Conservation (phyloP, 2,888 invertebrate species). For the Erpobdella octoculata region DNA sequence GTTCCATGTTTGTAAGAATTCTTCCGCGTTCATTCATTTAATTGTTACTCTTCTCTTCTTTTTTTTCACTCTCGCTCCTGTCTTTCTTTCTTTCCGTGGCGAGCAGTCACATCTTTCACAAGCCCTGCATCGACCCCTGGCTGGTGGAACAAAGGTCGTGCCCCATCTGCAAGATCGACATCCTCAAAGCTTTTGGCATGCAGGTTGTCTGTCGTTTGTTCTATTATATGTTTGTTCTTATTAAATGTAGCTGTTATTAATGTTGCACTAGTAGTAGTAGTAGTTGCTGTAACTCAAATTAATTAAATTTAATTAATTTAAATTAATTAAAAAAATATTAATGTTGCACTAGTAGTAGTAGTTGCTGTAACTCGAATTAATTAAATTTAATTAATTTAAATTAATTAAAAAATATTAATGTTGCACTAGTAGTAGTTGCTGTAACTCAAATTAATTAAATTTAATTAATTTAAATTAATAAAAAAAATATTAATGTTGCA, state of each 20-base stretch:
- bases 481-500: neutral
- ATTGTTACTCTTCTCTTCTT: too few species aligned
- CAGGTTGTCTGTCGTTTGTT: constrained; percentile 41
- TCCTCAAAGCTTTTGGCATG: constrained; percentile 64
- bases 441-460: neutral
- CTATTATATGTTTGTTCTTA: neutral
- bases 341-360: neutral
- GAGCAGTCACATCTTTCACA: constrained; percentile 82
- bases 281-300: neutral
- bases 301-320: neutral
- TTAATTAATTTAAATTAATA: too few species aligned
- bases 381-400: neutral
- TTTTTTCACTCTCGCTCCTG: too few species aligned
- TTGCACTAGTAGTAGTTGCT: neutral
- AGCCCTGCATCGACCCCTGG: constrained; percentile 92
- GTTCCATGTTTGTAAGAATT: too few species aligned
- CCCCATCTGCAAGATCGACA: constrained; percentile 94
- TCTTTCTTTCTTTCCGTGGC: neutral
- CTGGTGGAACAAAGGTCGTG: constrained; percentile 85
- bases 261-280: neutral
- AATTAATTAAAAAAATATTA: too few species aligned
- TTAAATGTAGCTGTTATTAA: neutral
- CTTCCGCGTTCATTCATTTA: too few species aligned
- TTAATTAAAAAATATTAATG: too few species aligned
- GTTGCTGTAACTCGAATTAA: neutral